Evolutionary conservation across 1,140 invertebrate species (phyloP).

Genomic region (Zaprionus ghesquierei): DNA sequence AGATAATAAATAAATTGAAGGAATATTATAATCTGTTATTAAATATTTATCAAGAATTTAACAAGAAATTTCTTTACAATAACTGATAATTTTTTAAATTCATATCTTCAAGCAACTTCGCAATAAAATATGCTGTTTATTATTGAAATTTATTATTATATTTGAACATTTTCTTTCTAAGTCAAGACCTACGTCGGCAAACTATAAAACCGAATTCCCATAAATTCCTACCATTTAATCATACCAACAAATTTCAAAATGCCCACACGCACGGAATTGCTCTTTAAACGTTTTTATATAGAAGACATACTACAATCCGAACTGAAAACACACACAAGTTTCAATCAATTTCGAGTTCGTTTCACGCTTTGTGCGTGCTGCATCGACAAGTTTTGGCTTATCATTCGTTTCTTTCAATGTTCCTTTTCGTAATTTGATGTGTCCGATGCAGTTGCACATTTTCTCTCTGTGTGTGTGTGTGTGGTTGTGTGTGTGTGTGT

Average conservation of each 20-base stretch:
- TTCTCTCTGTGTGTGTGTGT: neutral
- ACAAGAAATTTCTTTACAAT: no score
- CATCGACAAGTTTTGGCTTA: conserved; percentile 11
- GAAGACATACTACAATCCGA: neutral
- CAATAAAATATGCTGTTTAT: no score
- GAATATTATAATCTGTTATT: no score
- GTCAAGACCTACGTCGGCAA: no score
- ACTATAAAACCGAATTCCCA: no score
- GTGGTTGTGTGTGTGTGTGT: neutral
- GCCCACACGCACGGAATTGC: neutral
- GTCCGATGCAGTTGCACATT: conserved; percentile 20
- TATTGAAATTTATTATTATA: no score
- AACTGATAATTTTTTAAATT: no score
- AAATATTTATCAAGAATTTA: no score
- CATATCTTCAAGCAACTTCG: no score
- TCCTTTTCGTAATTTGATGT: conserved; percentile 20
- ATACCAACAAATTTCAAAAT: neutral
- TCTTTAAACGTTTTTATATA: neutral
- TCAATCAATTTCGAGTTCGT: neutral
- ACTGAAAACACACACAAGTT: neutral
- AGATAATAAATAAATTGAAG: no score
- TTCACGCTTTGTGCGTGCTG: neutral
- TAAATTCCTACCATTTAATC: no score
- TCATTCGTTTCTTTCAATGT: conserved; percentile 12
- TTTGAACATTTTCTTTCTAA: no score